Evolutionary conservation across 2,113 vertebrate species (phyloP).

Genomic region (Progne subis): DNA sequence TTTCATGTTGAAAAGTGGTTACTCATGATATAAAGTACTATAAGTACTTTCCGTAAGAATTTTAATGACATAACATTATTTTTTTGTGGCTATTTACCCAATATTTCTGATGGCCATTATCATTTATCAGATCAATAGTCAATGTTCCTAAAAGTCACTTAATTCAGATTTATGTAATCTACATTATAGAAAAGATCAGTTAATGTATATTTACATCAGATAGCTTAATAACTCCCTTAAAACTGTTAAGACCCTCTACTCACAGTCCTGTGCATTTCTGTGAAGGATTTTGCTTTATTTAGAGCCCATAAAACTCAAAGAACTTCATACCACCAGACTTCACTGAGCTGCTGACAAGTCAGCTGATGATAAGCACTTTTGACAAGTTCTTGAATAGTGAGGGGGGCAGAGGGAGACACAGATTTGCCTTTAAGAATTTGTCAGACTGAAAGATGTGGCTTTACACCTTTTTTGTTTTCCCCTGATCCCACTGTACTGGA

Average conservation of each 20-base stretch:
- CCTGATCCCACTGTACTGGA: background rate
- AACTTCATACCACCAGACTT: conserved; percentile 11
- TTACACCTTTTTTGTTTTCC: background rate
- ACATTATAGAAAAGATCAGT: conserved; percentile 29
- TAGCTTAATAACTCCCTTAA: background rate
- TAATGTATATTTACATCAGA: conserved; percentile 41
- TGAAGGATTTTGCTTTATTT: background rate
- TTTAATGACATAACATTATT: conserved; percentile 37
- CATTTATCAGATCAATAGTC: conserved; percentile 70
- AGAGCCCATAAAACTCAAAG: background rate
- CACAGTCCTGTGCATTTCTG: background rate
- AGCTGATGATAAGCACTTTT: background rate
- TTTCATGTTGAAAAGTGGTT: conserved; percentile 63
- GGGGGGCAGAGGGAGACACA: background rate
- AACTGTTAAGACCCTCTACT: background rate
- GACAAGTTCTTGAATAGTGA: background rate
- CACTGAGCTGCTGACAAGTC: background rate
- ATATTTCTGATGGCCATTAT: conserved; percentile 12
- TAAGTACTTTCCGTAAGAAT: conserved; percentile 52
- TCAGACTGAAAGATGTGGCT: background rate
- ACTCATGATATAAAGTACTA: conserved; percentile 52
- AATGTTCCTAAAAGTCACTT: conserved; percentile 64
- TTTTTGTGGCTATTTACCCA: conserved; percentile 63
- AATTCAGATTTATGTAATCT: conserved; percentile 56
- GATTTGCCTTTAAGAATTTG: background rate